These are phyloP conservation scores for Chymomyza fuscimana DNA, from an alignment of 2,888 invertebrate genomes.

Conservation along the genomic window DNA sequence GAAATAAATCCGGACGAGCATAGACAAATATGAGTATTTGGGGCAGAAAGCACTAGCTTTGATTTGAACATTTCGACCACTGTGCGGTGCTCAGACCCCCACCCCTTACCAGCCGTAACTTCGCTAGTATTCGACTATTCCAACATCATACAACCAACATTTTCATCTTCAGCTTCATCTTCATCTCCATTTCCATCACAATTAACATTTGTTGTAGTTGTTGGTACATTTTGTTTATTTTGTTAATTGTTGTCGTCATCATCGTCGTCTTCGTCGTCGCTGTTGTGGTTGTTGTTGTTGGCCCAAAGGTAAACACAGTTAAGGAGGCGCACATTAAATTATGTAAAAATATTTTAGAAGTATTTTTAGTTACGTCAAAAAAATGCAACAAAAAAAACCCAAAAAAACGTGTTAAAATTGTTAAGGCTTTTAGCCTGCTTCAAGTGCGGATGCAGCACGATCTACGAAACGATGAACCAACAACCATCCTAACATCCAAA, in stretches of 20 bases:
- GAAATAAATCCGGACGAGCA: too few species aligned
- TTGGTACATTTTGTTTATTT: conserved; percentile 49
- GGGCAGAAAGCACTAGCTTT: too few species aligned
- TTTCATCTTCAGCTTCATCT: conserved; percentile 15
- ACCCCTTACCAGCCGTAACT: too few species aligned
- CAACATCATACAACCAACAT: conserved; percentile 30
- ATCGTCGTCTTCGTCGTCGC: conserved; percentile 10
- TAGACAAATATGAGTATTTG: too few species aligned
- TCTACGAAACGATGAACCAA: background rate
- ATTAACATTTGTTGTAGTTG: conserved; percentile 19
- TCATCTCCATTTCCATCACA: background rate
- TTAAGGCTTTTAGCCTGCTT: conserved; percentile 24
- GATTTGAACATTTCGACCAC: too few species aligned
- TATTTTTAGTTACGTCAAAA: background rate
- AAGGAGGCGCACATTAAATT: background rate
- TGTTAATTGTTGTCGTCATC: conserved; percentile 53
- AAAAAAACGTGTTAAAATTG: conserved; percentile 55
- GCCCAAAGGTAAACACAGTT: background rate
- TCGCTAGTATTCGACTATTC: conserved; percentile 10
- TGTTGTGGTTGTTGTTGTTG: conserved; percentile 8
- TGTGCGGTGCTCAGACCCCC: background rate
- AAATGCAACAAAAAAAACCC: conserved; percentile 28
- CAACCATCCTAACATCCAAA: background rate
- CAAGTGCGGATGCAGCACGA: background rate
- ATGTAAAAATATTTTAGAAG: conserved; percentile 4